phyloP scores from a whole-genome alignment of 2,888 invertebrate genomes.

The Aphidius colemani region DNA sequence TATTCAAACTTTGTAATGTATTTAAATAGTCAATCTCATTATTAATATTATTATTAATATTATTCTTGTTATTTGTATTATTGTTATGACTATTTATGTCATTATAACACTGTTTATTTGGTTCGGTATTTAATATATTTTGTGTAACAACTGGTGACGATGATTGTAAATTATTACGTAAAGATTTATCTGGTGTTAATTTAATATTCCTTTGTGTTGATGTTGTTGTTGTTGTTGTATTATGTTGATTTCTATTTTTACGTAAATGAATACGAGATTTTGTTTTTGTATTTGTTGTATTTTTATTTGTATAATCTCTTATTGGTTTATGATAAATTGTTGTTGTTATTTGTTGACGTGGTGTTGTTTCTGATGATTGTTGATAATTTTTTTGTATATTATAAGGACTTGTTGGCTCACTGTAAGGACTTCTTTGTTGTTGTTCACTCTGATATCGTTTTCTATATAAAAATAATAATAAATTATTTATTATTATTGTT shows the following conservation, averaged over 20 bases:
- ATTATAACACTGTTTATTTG: conserved; percentile 2
- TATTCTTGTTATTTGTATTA: conserved; percentile 38
- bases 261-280: conserved; percentile 45
- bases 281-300: conserved; percentile 44
- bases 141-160: conserved; percentile 32
- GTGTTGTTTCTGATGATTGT: conserved; percentile 30
- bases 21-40: conserved; percentile 52
- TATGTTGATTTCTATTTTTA: conserved; percentile 43
- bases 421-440: conserved; percentile 45
- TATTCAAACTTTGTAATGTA: conserved; percentile 30
- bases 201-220: conserved; percentile 25
- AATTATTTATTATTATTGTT: not conserved
- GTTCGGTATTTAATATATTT: conserved; percentile 34
- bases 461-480: conserved; percentile 34
- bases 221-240: conserved; percentile 9
- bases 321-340: conserved; percentile 48
- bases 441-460: conserved; percentile 56
- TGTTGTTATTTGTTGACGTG: conserved; percentile 34
- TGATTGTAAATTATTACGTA: conserved; percentile 35
- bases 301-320: conserved; percentile 47
- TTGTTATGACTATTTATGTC: conserved; percentile 28
- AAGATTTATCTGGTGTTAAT: conserved; percentile 31
- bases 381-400: conserved; percentile 38
- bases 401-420: conserved; percentile 44
- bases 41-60: conserved; percentile 43